These are phyloP conservation scores for Aleiodes alternator DNA, from an alignment of 2,888 invertebrate species.

Conservation along the genomic window DNA sequence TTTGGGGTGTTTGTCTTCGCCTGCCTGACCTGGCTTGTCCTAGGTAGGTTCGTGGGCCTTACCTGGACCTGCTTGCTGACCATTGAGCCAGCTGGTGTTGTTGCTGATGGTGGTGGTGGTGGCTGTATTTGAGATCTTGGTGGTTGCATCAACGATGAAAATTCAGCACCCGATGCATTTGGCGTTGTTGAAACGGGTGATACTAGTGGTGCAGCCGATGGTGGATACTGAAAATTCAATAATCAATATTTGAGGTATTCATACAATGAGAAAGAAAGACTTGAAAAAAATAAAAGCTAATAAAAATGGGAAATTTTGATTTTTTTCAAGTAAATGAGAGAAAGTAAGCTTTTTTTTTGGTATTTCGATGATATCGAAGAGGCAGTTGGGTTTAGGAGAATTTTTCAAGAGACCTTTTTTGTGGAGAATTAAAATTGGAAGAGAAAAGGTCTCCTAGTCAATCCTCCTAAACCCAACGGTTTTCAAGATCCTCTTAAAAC, in stretches of 20 bases:
- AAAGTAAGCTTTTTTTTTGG: too few species aligned
- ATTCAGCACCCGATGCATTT: constrained; percentile 76
- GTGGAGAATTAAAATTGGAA: too few species aligned
- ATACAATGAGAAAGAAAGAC: neutral
- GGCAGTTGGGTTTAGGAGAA: neutral
- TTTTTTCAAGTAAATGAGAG: too few species aligned
- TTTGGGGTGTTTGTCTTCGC: constrained; percentile 76
- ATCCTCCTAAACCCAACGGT: too few species aligned
- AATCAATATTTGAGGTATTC: constrained; percentile 8
- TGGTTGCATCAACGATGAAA: constrained; percentile 75
- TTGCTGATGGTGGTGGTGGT: constrained; percentile 75
- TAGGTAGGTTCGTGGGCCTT: constrained; percentile 75
- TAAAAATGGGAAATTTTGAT: constrained; percentile 5
- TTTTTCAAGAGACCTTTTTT: too few species aligned
- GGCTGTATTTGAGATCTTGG: constrained; percentile 75
- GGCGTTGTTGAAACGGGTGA: constrained; percentile 77
- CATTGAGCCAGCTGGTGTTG: constrained; percentile 75
- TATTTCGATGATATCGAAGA: too few species aligned
- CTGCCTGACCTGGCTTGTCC: constrained; percentile 76
- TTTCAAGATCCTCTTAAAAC: too few species aligned
- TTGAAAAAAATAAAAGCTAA: neutral
- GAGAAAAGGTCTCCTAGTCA: too few species aligned
- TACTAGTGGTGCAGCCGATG: constrained; percentile 81
- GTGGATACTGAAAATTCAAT: constrained; percentile 80
- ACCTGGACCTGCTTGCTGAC: constrained; percentile 82